Evolutionary conservation across 1,140 invertebrate species (phyloP).

Genomic region (Lasioglossum baleicum): DNA sequence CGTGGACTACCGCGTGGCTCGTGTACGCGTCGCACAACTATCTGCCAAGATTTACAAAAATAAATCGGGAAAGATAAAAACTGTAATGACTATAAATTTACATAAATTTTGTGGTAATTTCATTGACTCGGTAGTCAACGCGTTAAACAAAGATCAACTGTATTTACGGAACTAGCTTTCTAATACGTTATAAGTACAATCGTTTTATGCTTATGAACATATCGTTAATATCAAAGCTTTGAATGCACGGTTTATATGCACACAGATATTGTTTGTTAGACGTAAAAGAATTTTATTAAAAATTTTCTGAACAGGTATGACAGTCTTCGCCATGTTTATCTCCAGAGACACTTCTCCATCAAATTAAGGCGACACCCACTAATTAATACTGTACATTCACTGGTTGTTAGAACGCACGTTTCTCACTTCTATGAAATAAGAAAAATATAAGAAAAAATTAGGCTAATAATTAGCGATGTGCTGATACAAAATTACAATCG

Average conservation of each 20-base stretch:
- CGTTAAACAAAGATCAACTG: too few species aligned
- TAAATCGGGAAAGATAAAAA: too few species aligned
- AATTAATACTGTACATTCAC: constrained; percentile 22
- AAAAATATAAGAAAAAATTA: constrained; percentile 56
- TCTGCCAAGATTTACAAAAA: too few species aligned
- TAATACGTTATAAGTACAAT: not conserved
- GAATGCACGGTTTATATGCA: not conserved
- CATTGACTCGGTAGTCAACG: too few species aligned
- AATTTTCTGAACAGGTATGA: not conserved
- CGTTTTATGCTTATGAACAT: not conserved
- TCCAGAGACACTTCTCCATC: constrained; percentile 2
- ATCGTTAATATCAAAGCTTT: not conserved
- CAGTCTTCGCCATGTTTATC: constrained; percentile 6
- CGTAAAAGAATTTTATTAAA: constrained; percentile 9
- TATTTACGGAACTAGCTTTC: too few species aligned
- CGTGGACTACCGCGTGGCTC: too few species aligned
- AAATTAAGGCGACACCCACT: constrained; percentile 4
- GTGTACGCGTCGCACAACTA: too few species aligned
- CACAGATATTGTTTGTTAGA: not conserved
- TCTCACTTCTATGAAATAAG: constrained; percentile 61
- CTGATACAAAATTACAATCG: constrained; percentile 20
- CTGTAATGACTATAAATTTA: too few species aligned
- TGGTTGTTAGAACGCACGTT: constrained; percentile 22
- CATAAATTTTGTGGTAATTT: too few species aligned
- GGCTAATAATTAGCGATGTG: constrained; percentile 37